Conservation (phyloP, 1,140 invertebrate species). For the Hycleus cichorii region DNA sequence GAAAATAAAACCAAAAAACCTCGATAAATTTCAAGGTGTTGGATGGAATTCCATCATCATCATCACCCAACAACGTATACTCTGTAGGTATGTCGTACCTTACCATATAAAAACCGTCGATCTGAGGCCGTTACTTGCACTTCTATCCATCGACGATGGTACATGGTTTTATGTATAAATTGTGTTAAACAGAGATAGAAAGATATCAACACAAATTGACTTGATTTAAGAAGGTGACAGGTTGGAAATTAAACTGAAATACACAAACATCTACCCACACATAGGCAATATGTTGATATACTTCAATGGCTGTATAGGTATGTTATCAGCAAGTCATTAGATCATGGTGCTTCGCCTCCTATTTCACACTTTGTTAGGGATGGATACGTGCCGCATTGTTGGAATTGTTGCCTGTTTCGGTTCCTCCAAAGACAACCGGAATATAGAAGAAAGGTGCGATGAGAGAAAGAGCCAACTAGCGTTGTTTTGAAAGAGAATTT, state of each 20-base stretch:
- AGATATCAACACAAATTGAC: background rate
- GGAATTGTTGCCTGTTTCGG: constrained; percentile 10
- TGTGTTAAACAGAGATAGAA: too few species aligned
- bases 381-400: constrained; percentile 23
- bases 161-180: too few species aligned
- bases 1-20: too few species aligned
- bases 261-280: background rate
- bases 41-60: too few species aligned
- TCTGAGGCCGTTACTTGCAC: too few species aligned
- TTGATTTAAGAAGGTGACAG: constrained; percentile 14
- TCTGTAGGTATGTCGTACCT: too few species aligned
- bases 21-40: too few species aligned
- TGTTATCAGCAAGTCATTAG: constrained; percentile 27
- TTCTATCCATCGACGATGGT: too few species aligned
- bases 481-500: background rate
- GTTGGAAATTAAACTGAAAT: constrained; percentile 17
- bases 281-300: constrained; percentile 6
- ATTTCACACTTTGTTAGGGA: constrained; percentile 24
- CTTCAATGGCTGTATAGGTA: too few species aligned
- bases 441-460: background rate
- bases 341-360: constrained; percentile 17
- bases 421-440: background rate
- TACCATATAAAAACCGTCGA: too few species aligned
- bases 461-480: background rate
- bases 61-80: too few species aligned